phyloP scores from a whole-genome alignment of 2,888 invertebrate genomes.

The Diaperis boleti region DNA sequence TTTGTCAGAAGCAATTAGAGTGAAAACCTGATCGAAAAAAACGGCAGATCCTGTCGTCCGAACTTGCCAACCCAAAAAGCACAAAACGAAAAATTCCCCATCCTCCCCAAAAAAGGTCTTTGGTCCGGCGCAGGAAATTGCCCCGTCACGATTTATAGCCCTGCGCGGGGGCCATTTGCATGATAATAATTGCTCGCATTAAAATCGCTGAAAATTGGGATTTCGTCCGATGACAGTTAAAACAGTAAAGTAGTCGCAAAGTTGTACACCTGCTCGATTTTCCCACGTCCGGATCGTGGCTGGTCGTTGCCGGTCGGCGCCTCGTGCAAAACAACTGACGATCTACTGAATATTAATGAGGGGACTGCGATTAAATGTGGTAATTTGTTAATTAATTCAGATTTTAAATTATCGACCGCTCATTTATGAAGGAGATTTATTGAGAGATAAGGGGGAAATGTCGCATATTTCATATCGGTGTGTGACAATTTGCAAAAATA shows the following conservation, averaged over 20 bases:
- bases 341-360: conserved; percentile 60
- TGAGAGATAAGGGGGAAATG: neutral
- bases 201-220: conserved; percentile 17
- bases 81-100: too few species aligned
- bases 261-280: conserved; percentile 64
- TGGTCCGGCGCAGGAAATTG: neutral
- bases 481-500: neutral
- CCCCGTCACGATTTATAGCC: neutral
- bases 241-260: conserved; percentile 46
- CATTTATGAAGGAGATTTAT: conserved; percentile 14
- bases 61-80: too few species aligned
- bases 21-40: neutral
- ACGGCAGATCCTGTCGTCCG: too few species aligned
- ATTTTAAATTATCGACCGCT: conserved; percentile 28
- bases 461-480: conserved; percentile 1
- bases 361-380: conserved; percentile 54
- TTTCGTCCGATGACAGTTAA: conserved; percentile 31
- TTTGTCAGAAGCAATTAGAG: conserved; percentile 10
- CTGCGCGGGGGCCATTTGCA: neutral
- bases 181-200: conserved; percentile 10
- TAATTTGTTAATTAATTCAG: conserved; percentile 62
- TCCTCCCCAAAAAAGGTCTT: neutral
- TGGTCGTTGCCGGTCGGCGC: conserved; percentile 54
- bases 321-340: conserved; percentile 56
- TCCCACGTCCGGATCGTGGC: conserved; percentile 57